Percentiles rank a stretch among this genome's conserved stretches.
phyloP scores from a whole-genome alignment of 2,888 invertebrate species.

The Corbicula japonica region DNA sequence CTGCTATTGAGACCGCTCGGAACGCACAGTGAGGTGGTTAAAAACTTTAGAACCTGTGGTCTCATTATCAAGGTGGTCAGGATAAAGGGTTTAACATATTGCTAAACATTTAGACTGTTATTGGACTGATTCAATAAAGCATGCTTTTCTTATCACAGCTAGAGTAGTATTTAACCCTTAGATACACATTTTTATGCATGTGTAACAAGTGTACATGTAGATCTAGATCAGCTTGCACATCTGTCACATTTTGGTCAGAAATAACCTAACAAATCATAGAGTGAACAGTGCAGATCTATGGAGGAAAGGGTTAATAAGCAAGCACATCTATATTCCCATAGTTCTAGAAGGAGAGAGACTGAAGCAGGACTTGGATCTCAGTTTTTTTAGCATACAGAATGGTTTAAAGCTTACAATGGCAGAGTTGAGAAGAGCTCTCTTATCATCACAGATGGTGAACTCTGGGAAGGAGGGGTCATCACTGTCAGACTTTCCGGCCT shows the following conservation, averaged over 20 bases:
- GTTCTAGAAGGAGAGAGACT: constrained; percentile 50
- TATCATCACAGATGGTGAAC: constrained; percentile 55
- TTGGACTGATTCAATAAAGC: neutral
- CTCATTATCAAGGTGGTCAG: neutral
- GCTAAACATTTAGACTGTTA: neutral
- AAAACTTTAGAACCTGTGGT: neutral
- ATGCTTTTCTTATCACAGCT: neutral
- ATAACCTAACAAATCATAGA: too few species aligned
- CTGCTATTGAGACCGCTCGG: too few species aligned
- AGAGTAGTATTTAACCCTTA: neutral
- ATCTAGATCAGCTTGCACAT: too few species aligned
- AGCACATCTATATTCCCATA: constrained; percentile 44
- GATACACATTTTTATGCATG: too few species aligned
- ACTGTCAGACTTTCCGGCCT: constrained; percentile 14
- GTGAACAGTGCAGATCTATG: too few species aligned
- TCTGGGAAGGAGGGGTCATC: constrained; percentile 51
- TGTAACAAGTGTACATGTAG: too few species aligned
- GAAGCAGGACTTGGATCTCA: constrained; percentile 51
- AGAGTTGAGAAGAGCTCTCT: constrained; percentile 47
- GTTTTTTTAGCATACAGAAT: constrained; percentile 53
- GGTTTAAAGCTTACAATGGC: constrained; percentile 66
- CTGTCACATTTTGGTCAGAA: too few species aligned
- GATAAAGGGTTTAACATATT: neutral
- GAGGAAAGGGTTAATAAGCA: neutral
- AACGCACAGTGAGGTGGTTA: neutral